Evolutionary conservation across 2,113 vertebrate species (phyloP).

Genomic region (Hippocampus barbouri): DNA sequence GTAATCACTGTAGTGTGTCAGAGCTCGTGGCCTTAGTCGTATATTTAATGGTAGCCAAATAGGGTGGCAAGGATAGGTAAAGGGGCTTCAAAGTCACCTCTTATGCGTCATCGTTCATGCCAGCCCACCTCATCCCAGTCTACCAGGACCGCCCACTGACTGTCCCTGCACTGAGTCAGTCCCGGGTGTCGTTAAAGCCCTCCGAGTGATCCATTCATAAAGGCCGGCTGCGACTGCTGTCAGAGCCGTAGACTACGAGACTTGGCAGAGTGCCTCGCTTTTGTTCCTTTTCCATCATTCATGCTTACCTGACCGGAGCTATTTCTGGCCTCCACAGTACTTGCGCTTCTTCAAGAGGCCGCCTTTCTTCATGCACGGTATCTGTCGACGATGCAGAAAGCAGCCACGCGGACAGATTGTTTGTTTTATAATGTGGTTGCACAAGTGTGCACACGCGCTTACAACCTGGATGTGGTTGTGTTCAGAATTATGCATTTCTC

Average conservation of each 20-base stretch:
- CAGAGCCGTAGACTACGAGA: constrained; percentile 52
- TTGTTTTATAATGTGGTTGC: too few relatives aligned
- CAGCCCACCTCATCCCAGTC: constrained; percentile 20
- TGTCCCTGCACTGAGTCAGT: constrained; percentile 45
- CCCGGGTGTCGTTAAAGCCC: constrained; percentile 45
- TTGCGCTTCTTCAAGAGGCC: constrained; percentile 49
- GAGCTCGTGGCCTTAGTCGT: neutral
- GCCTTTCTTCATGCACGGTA: constrained; percentile 43
- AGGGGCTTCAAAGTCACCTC: constrained; percentile 36
- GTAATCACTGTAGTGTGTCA: neutral
- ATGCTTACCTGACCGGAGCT: constrained; percentile 67
- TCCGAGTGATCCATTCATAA: constrained; percentile 64
- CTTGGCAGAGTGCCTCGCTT: constrained; percentile 55
- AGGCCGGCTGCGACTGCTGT: constrained; percentile 49
- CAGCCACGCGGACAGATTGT: constrained; percentile 32
- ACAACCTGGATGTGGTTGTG: too few relatives aligned
- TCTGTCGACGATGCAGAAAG: constrained; percentile 54
- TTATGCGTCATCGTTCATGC: constrained; percentile 24
- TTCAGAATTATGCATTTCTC: constrained; percentile 9
- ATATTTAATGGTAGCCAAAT: constrained; percentile 1
- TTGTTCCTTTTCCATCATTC: constrained; percentile 64
- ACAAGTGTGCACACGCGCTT: too few relatives aligned
- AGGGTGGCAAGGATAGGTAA: constrained; percentile 1
- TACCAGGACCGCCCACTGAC: constrained; percentile 33
- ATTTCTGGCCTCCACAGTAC: constrained; percentile 59